Evolutionary conservation across 2,888 invertebrate species (phyloP).

Genomic region (Maniola hyperantus): DNA sequence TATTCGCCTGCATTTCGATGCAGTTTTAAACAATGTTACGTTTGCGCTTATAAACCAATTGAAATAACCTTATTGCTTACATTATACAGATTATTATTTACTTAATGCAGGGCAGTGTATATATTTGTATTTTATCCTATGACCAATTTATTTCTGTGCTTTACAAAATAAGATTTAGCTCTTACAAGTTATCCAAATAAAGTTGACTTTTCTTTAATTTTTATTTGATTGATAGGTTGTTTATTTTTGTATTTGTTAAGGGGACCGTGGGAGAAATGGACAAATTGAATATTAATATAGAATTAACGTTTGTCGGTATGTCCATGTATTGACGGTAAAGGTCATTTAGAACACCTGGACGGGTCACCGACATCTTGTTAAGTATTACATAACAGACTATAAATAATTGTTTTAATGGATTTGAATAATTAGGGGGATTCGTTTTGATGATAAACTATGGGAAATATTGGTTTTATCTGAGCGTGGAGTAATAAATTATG

Average conservation of each 20-base stretch:
- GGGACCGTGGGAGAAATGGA: conserved; percentile 73
- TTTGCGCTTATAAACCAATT: background rate
- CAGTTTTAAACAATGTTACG: conserved; percentile 32
- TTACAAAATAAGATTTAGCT: background rate
- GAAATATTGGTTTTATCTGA: conserved; percentile 17
- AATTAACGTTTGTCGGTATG: conserved; percentile 58
- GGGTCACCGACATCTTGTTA: conserved; percentile 37
- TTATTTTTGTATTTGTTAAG: conserved; percentile 41
- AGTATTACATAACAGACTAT: conserved; percentile 29
- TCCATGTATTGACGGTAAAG: conserved; percentile 52
- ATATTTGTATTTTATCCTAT: conserved; percentile 12
- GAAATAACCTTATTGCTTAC: conserved; percentile 3
- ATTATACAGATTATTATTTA: background rate
- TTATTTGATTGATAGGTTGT: conserved; percentile 3
- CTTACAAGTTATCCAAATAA: background rate
- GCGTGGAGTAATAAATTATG: conserved; percentile 11
- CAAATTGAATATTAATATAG: conserved; percentile 76
- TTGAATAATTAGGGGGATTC: conserved; percentile 16
- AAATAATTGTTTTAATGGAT: conserved; percentile 26
- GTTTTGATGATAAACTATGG: conserved; percentile 14
- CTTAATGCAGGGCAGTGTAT: background rate
- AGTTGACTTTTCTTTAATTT: conserved; percentile 25
- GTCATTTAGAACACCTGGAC: conserved; percentile 66
- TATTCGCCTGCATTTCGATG: conserved; percentile 22
- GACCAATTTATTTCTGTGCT: background rate